Evolutionary conservation across 2,888 invertebrate species (phyloP).

Genomic region (Agrochola lota): DNA sequence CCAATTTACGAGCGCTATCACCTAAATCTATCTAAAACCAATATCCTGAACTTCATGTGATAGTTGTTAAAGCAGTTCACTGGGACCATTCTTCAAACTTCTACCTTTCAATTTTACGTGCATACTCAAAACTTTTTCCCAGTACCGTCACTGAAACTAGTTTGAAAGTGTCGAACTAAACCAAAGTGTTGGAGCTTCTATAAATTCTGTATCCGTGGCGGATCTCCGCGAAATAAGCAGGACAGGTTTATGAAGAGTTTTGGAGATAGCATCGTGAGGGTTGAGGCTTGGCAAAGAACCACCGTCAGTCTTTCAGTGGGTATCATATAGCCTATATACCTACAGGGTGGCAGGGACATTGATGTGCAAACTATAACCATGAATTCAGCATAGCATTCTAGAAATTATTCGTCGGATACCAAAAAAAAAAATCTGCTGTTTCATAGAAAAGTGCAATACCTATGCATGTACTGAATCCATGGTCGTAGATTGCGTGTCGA

Average conservation of each 20-base stretch:
- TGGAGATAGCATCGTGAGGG: slow-evolving; percentile 13
- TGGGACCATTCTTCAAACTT: slow-evolving; percentile 59
- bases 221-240: slow-evolving; percentile 58
- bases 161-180: slow-evolving; percentile 62
- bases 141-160: slow-evolving; percentile 61
- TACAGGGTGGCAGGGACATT: no score
- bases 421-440: no score
- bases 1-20: slow-evolving; percentile 30
- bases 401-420: not conserved
- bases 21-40: slow-evolving; percentile 48
- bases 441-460: no score
- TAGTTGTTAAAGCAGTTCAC: slow-evolving; percentile 50
- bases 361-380: no score
- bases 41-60: slow-evolving; percentile 44
- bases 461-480: no score
- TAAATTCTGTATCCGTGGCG: slow-evolving; percentile 61
- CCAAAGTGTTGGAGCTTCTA: slow-evolving; percentile 51
- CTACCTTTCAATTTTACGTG: slow-evolving; percentile 68
- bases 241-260: slow-evolving; percentile 60
- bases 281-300: not conserved
- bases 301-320: not conserved
- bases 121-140: slow-evolving; percentile 65
- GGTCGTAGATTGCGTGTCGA: no score
- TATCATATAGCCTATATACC: not conserved
- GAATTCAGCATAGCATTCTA: not conserved